Evolutionary conservation across 2,113 vertebrate species (phyloP), one percentile per base, ranked within the genome.

Genomic region (chimpanzee (Pan troglodytes)): DNA sequence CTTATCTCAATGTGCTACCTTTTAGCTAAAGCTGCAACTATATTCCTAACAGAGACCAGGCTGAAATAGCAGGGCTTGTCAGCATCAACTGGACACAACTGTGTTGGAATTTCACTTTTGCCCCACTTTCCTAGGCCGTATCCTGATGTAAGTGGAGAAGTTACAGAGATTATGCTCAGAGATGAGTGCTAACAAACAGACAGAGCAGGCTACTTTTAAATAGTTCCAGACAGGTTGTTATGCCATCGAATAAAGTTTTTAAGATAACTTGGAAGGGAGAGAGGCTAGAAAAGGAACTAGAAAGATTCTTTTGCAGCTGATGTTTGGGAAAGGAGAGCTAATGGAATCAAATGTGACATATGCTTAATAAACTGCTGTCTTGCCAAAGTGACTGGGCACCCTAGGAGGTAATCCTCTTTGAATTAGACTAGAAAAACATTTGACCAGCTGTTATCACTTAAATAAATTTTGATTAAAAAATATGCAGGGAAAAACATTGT

Each of bases 391-490:
- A 73, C 16, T 57, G 27, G 72, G 78, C 86, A 91, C 16, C 22
- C 32, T 75, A 22, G 61, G 22, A 93, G 43, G 48, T 48, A 83
- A 95, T 81, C 38, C 30, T 81, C 48, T 94, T 64, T 76, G 20
- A 95, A 68, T 81, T 95, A 91, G 72, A 61, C 50, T 81, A 73
- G 72, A 45, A 89, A 94, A 90, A 82, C 9, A 50, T 96, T 85
- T 81, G 35, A 78, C 64, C 25, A 90, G 70, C 76, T 88, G 17
- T 70, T 84, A 25, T 94, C 76, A 73, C 73, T 78, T 95, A 95
- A 35, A 75, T 86, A 79, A 14, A 76, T 48, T 80, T 93, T 82
- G 14, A 68, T 73, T 75, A 35, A 23, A 78, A 79, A 73, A 48
- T 55, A 48, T 13, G 23, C 55, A n/a, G 20, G 81, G 6, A 40